Percentiles rank a stretch among this genome's conserved stretches.
phyloP scores from a whole-genome alignment of 2,888 invertebrate species.

The Teleiodes luculella region DNA sequence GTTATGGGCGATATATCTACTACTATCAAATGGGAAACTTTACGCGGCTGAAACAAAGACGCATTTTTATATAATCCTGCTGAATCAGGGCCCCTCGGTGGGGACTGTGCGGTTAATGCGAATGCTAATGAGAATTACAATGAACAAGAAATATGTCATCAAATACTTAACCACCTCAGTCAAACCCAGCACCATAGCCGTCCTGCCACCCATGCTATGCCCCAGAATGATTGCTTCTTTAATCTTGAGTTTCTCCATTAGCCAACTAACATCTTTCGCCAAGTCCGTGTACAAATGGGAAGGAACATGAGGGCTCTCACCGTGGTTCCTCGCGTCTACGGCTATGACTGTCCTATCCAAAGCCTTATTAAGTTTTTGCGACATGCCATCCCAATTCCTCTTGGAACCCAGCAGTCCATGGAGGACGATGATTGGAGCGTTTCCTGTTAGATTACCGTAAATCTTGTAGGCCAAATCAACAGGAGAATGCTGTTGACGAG shows the following conservation, averaged over 20 bases:
- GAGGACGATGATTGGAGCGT: constrained; percentile 71
- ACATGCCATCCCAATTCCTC: constrained; percentile 90
- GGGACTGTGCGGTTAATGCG: too few species aligned
- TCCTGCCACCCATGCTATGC: constrained; percentile 96
- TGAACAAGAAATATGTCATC: too few species aligned
- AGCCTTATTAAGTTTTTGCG: constrained; percentile 79
- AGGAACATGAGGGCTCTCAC: constrained; percentile 88
- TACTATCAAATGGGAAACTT: constrained; percentile 80
- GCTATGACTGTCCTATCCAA: constrained; percentile 86
- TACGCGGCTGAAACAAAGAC: constrained; percentile 58
- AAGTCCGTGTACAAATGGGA: constrained; percentile 85
- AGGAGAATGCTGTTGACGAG: background rate
- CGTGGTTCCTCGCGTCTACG: constrained; percentile 94
- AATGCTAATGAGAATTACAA: too few species aligned
- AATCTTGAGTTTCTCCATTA: constrained; percentile 78
- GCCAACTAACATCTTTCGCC: constrained; percentile 82
- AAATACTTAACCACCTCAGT: constrained; percentile 44
- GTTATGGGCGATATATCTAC: constrained; percentile 83
- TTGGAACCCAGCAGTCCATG: constrained; percentile 94
- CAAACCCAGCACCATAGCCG: constrained; percentile 88
- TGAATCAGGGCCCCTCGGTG: too few species aligned
- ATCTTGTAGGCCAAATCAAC: constrained; percentile 55
- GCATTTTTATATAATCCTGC: background rate
- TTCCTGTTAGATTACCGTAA: constrained; percentile 32
- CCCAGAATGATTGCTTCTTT: constrained; percentile 83